These are phyloP conservation scores for Cephalopachus bancanus DNA, from an alignment of 2,797 vertebrate species.

Conservation along the genomic window DNA sequence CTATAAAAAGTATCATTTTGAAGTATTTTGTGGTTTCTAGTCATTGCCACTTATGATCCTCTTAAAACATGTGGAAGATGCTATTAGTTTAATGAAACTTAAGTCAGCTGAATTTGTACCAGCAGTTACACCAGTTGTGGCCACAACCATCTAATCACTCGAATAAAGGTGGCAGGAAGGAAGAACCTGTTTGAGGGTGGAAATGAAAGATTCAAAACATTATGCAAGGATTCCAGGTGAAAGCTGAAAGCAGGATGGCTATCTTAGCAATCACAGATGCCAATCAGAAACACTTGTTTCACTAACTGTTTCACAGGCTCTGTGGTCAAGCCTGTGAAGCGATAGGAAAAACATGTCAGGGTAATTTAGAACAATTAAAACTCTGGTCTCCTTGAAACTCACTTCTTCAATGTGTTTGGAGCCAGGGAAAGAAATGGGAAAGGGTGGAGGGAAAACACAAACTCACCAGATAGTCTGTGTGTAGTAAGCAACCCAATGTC, in stretches of 20 bases:
- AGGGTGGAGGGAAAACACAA: not conserved
- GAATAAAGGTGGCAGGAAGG: slow-evolving; percentile 78
- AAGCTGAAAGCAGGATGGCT: slow-evolving; percentile 10
- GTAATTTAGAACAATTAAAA: slow-evolving; percentile 61
- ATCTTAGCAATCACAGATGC: slow-evolving; percentile 56
- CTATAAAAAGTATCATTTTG: not conserved
- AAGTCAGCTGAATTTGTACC: slow-evolving; percentile 66
- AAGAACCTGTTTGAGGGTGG: slow-evolving; percentile 69
- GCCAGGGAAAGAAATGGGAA: slow-evolving; percentile 48
- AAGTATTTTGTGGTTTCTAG: slow-evolving; percentile 59
- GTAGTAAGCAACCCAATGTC: slow-evolving; percentile 69
- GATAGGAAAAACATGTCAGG: slow-evolving; percentile 17
- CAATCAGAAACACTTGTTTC: slow-evolving; percentile 67
- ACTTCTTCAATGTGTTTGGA: not conserved
- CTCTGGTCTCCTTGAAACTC: slow-evolving; percentile 39
- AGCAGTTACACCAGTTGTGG: slow-evolving; percentile 67
- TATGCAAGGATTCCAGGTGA: slow-evolving; percentile 67
- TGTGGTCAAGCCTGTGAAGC: slow-evolving; percentile 33
- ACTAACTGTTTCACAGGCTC: slow-evolving; percentile 28
- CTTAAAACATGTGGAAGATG: slow-evolving; percentile 70
- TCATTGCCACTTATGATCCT: not conserved
- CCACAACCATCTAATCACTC: slow-evolving; percentile 61
- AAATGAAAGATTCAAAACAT: not conserved
- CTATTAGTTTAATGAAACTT: slow-evolving; percentile 56
- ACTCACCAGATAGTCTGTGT: slow-evolving; percentile 49